phyloP scores from a whole-genome alignment of 2,888 invertebrate species.

The Disparrhopalites patrizii region DNA sequence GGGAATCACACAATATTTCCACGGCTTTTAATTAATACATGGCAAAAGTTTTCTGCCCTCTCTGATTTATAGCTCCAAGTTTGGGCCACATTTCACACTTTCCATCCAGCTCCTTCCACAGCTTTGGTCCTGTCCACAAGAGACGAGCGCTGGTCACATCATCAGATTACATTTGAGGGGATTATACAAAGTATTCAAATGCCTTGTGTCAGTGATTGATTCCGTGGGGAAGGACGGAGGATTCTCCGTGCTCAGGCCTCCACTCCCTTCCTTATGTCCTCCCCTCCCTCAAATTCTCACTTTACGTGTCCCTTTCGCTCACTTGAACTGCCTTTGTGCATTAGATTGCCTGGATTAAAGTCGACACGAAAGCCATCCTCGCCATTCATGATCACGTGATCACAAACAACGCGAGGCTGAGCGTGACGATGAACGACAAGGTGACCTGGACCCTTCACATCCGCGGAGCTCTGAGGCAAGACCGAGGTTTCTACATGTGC shows the following conservation, averaged over 20 bases:
- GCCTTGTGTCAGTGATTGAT: not conserved
- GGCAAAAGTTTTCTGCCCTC: conserved; percentile 48
- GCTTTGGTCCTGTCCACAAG: not conserved
- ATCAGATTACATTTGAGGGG: not conserved
- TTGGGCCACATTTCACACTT: not conserved
- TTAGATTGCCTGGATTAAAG: conserved; percentile 92
- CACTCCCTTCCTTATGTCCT: not conserved
- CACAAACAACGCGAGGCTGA: conserved; percentile 82
- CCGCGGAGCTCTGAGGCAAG: conserved; percentile 75
- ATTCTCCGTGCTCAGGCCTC: not conserved
- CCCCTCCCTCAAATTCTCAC: not conserved
- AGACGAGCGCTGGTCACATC: not conserved
- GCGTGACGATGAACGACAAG: conserved; percentile 80
- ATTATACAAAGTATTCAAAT: not conserved
- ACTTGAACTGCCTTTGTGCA: conserved; percentile 13
- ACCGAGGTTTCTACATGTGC: conserved; percentile 83
- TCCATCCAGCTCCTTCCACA: too few relatives aligned
- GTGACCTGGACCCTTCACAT: conserved; percentile 85
- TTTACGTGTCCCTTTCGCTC: conserved; percentile 3
- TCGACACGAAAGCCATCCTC: conserved; percentile 72
- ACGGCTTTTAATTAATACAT: conserved; percentile 49
- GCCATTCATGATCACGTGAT: conserved; percentile 92
- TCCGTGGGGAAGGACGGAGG: not conserved
- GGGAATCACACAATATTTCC: conserved; percentile 43
- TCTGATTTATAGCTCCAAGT: conserved; percentile 48